Evolutionary conservation across 2,888 invertebrate species (phyloP).

Genomic region (Steinernema hermaphroditum): DNA sequence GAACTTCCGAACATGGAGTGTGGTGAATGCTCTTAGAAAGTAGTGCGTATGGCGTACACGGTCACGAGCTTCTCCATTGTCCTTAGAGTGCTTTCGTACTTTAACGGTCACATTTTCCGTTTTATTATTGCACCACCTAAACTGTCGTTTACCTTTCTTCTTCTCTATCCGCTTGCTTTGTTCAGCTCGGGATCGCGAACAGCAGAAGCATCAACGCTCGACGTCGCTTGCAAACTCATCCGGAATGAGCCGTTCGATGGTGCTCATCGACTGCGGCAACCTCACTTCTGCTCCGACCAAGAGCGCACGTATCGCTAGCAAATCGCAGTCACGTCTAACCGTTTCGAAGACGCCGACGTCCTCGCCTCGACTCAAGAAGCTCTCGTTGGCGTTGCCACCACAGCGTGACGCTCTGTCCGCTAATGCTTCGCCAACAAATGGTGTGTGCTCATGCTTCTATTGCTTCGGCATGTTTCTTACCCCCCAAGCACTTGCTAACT

Average conservation of each 20-base stretch:
- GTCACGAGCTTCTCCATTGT: neutral
- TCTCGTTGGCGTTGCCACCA: conserved; percentile 6
- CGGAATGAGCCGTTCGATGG: conserved; percentile 62
- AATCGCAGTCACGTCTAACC: conserved; percentile 9
- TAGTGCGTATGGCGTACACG: conserved; percentile 16
- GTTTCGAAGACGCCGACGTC: conserved; percentile 12
- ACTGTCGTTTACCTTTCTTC: conserved; percentile 2
- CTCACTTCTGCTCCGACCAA: conserved; percentile 5
- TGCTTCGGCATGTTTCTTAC: conserved; percentile 5
- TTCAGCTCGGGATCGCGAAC: conserved; percentile 37
- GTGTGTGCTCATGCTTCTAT: conserved; percentile 12
- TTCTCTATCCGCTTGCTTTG: conserved; percentile 37
- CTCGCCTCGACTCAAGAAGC: conserved; percentile 22
- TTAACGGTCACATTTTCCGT: conserved; percentile 23
- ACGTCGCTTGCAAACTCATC: conserved; percentile 39
- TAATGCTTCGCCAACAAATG: conserved; percentile 28
- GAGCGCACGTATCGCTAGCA: neutral
- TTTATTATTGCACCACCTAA: conserved; percentile 19
- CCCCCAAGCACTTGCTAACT: neutral
- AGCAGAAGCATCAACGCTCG: neutral
- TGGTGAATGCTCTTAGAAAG: conserved; percentile 22
- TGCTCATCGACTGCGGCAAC: conserved; percentile 48
- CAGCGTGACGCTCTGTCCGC: conserved; percentile 19
- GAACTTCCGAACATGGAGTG: neutral
- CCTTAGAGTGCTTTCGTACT: conserved; percentile 14